Conservation (phyloP, 2,797 vertebrate genomes). For the Rhabdophis nuchalis region DNA sequence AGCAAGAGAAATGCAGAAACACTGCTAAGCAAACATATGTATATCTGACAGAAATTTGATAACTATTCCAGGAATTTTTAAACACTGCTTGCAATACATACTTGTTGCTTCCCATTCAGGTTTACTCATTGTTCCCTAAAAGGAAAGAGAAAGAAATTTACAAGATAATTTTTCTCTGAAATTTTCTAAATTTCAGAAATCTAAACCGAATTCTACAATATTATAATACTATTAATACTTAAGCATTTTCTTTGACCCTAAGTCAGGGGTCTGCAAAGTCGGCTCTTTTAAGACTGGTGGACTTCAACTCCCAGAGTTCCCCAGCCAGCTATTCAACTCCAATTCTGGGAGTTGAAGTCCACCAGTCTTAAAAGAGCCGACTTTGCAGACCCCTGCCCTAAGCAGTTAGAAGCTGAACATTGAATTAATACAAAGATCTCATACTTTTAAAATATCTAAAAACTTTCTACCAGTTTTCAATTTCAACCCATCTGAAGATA, state of each 20-base stretch:
- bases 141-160: slow-evolving; percentile 27
- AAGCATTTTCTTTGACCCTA: neutral
- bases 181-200: neutral
- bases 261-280: too few species aligned
- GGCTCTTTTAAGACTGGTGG: too few species aligned
- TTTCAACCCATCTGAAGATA: neutral
- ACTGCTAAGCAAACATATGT: neutral
- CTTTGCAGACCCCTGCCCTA: too few species aligned
- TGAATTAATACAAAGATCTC: neutral
- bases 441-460: neutral
- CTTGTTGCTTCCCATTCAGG: slow-evolving; percentile 97
- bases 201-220: neutral
- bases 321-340: too few species aligned
- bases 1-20: neutral
- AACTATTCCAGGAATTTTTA: neutral
- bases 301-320: too few species aligned
- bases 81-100: slow-evolving; percentile 70
- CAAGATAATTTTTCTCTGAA: neutral
- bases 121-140: slow-evolving; percentile 89
- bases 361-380: too few species aligned
- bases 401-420: neutral
- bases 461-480: neutral
- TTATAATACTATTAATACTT: neutral
- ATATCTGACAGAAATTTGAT: neutral
- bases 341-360: too few species aligned